Conservation (phyloP, 1,140 invertebrate species). For the Andrena cerasifolii region DNA sequence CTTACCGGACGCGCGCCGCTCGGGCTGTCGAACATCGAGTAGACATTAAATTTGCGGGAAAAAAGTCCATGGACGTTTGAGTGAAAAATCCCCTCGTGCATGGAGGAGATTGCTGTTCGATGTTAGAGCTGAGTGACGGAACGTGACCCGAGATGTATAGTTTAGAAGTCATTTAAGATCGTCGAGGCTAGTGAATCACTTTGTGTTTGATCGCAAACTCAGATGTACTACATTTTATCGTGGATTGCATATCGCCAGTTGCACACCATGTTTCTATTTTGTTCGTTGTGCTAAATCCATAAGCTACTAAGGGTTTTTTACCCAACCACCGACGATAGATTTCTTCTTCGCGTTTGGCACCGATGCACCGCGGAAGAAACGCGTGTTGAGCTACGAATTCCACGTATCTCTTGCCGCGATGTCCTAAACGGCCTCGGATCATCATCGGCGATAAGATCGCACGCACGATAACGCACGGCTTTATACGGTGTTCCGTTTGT, state of each 20-base stretch:
- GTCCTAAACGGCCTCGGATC: constrained; percentile 54
- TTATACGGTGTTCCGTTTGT: constrained; percentile 65
- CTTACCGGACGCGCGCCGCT: constrained; percentile 37
- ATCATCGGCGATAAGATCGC: constrained; percentile 65
- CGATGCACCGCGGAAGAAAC: constrained; percentile 1
- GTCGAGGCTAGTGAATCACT: no score
- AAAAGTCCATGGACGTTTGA: neutral
- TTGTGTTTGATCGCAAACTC: no score
- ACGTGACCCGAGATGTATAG: no score
- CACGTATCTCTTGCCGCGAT: constrained; percentile 9
- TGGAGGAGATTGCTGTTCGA: neutral
- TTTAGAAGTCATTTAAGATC: no score
- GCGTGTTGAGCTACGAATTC: constrained; percentile 7
- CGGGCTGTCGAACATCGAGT: constrained; percentile 35
- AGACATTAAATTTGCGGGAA: constrained; percentile 30
- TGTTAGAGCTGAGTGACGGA: no score
- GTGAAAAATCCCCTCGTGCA: neutral
- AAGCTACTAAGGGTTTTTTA: no score
- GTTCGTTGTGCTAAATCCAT: no score
- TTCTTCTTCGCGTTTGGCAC: no score
- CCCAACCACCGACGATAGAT: no score
- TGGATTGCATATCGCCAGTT: no score
- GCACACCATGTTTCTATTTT: no score
- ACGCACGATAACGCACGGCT: constrained; percentile 57
- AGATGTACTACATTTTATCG: no score